Evolutionary conservation across 2,888 invertebrate genomes (phyloP).

Genomic region (Dioctria rufipes): DNA sequence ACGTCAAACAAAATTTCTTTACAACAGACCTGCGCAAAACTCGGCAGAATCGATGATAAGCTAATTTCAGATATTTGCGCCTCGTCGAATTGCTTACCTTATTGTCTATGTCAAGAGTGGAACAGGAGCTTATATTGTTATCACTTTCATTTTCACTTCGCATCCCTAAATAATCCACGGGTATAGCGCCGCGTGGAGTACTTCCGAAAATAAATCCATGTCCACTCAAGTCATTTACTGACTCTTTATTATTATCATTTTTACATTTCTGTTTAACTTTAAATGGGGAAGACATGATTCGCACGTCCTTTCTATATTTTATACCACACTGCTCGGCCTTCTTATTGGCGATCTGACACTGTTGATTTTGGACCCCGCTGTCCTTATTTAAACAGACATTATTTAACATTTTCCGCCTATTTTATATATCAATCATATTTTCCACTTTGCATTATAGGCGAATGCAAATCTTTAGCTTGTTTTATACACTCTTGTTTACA

Average conservation of each 20-base stretch:
- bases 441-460: neutral
- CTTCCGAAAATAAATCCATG: constrained; percentile 67
- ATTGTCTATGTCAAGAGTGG: constrained; percentile 69
- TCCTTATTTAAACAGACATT: neutral
- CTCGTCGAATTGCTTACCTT: constrained; percentile 64
- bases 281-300: constrained; percentile 19
- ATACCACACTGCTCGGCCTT: constrained; percentile 23
- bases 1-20: constrained; percentile 9
- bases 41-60: neutral
- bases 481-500: neutral
- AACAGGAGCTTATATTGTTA: constrained; percentile 70
- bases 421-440: neutral
- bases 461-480: neutral
- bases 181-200: constrained; percentile 58
- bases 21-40: constrained; percentile 25
- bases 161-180: neutral
- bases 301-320: constrained; percentile 23
- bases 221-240: constrained; percentile 61
- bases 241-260: constrained; percentile 56
- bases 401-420: constrained; percentile 1
- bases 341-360: neutral
- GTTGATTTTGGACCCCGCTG: neutral
- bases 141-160: constrained; percentile 60
- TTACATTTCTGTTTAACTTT: constrained; percentile 7
- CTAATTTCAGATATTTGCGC: neutral